Conservation (phyloP, 2,113 vertebrate genomes). For the Orientallactaga bullata region DNA sequence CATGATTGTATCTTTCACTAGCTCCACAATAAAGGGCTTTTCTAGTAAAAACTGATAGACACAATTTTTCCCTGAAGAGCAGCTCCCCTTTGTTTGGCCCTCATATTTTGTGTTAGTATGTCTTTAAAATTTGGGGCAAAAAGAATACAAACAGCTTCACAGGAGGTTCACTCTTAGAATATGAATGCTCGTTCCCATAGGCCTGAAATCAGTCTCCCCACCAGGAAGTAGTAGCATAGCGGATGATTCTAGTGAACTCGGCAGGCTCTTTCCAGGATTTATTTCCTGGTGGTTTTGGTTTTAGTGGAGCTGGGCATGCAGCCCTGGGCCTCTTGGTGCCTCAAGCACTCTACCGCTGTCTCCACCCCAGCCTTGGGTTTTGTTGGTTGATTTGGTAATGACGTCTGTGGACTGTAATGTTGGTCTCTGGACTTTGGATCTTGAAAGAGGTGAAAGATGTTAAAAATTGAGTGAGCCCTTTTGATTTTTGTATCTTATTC, state of each 20-base stretch:
- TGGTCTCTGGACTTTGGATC: no score
- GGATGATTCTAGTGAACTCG: background rate
- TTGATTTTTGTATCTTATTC: no score
- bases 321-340: background rate
- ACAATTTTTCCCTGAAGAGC: conserved; percentile 70
- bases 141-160: conserved; percentile 4
- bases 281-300: background rate
- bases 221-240: background rate
- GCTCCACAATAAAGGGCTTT: conserved; percentile 64
- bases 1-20: conserved; percentile 81
- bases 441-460: no score
- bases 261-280: background rate
- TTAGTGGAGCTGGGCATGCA: background rate
- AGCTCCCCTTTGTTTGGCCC: conserved; percentile 55
- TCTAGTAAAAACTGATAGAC: conserved; percentile 70
- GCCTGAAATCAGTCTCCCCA: background rate
- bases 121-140: conserved; percentile 20
- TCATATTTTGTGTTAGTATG: conserved; percentile 6
- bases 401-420: no score
- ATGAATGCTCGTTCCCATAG: background rate
- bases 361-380: no score
- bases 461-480: no score
- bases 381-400: no score
- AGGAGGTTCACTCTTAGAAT: conserved; percentile 14
- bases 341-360: background rate